Base-by-base conservation (phyloP, 2,797 vertebrate genomes). In the Acipenser oxyrinchus region DNA sequence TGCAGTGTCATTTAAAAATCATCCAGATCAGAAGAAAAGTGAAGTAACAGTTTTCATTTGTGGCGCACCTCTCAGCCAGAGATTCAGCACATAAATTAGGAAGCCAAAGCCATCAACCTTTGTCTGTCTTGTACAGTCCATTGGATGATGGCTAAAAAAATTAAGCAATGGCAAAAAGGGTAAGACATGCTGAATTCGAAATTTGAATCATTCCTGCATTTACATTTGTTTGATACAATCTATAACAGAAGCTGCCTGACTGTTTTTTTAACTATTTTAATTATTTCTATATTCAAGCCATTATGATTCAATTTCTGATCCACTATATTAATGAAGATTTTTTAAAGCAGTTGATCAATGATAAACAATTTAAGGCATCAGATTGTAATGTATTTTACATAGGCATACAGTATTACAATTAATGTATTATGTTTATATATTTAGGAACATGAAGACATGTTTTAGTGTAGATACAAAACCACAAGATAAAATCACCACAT, bases 61-160 rank as follows among this genome's bases (percentile, higher is more conserved):
- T 81, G 78, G 78, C 75, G 70, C 77, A 82, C 83, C 84, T 86
- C 83, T 78, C 37, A 37, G 76, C 68, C 75, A 77, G 37, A 82
- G 77, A 83, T 79, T 83, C 79, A 71, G 49, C 76, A 83, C 81
- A 88, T 88, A 90, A 90, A 88, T 89, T 89, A 81, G 86, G 78
- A 76, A 85, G 83, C 79, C 82, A 83, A 85, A 81, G 88, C 84
- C 84, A 89, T 88, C 89, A 91, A 87, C 76, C 77, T 64, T 84
- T 87, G 88, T 91, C 90, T 84, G 92, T 94, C 90, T 91, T 87
- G 83, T 86, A 86, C 64, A 78, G 83, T 90, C 89, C 87, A 88
- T 78, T 91, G 91, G 86, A 90, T 93, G 90, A 92, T 91, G 87
- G 88, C 89, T 92, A 91, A 91, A 90, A 93, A 37, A 37, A 91